phyloP scores from a whole-genome alignment of 2,888 invertebrate genomes.

The Pachliopta kotzebuea region DNA sequence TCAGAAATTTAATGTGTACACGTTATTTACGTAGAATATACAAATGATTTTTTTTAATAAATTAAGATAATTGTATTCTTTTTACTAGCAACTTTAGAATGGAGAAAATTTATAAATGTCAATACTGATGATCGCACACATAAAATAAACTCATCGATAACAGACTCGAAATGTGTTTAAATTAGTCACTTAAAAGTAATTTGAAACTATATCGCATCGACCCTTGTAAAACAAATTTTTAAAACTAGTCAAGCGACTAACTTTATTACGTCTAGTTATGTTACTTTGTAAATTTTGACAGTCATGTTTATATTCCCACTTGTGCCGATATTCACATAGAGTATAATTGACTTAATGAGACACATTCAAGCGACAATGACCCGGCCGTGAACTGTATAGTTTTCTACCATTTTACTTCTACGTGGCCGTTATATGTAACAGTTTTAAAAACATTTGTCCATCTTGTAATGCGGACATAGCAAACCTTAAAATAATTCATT shows the following conservation, averaged over 20 bases:
- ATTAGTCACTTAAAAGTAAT: background rate
- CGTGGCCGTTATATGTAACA: background rate
- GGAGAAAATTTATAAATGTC: too few relatives aligned
- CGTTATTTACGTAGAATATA: too few relatives aligned
- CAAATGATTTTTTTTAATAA: too few relatives aligned
- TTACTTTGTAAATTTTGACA: background rate
- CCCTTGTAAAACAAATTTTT: background rate
- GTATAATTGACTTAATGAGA: conserved; percentile 45
- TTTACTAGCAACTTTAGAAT: too few relatives aligned
- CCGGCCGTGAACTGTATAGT: conserved; percentile 41
- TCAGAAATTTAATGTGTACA: too few relatives aligned
- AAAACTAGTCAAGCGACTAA: background rate
- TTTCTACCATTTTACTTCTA: conserved; percentile 15
- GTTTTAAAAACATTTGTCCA: background rate
- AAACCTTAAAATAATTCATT: background rate
- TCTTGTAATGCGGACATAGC: background rate
- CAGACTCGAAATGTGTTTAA: too few relatives aligned
- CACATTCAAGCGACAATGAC: conserved; percentile 45
- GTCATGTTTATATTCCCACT: conserved; percentile 13
- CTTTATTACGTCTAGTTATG: background rate
- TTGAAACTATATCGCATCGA: background rate
- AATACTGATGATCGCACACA: too few relatives aligned
- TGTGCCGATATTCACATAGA: conserved; percentile 29
- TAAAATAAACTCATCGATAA: too few relatives aligned
- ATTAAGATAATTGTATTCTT: too few relatives aligned